Evolutionary conservation across 2,888 invertebrate genomes (phyloP), one percentile per base, ranked within the genome.

Genomic region (Hyles lineata): DNA sequence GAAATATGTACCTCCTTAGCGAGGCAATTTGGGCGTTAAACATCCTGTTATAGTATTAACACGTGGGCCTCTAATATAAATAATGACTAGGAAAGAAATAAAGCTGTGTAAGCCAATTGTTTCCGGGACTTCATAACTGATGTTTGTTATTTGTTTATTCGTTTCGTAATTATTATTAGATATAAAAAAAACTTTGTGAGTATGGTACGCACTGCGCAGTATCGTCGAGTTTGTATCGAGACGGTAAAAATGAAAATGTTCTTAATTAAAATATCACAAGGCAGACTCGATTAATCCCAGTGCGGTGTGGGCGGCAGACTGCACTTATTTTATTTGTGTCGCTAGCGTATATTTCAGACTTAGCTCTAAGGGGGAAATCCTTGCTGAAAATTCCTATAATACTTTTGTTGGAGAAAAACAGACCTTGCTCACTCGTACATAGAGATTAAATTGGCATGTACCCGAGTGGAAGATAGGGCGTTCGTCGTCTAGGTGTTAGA

Each of bases 11-110:
- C 90, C 67, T 67, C 67, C 67, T 92, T 91, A 91, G 86, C 84
- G 80, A 77, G 80, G 86, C 84, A 87, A 90, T 92, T 91, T 85
- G 83, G 83, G 83, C 82, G 85, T 88, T 90, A 92, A 93, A 93
- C 93, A 93, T 93, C 93, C 94, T 92, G 93, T 87, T 88, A 80
- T 84, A 88, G 82, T 86, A 86, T 89, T 90, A 90, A 91, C 93
- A 93, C 91, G 88, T 92, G 93, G 87, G 82, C 77, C 75, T 77
- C 79, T 89, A 86, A 85, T 85, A 85, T 92, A 93, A 93, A 94
- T 89, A 92, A 90, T 90, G 87, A 88, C 82, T 85, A 82, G 78
- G 83, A 85, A 87, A 90, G 87, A 91, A 88, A 82, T 85, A 79
- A 82, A 85, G 85, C 87, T 78, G 75, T 76, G 87, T 87, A 84